Evolutionary conservation across 1,140 invertebrate genomes (phyloP).

Genomic region (Camponotus vicinus): DNA sequence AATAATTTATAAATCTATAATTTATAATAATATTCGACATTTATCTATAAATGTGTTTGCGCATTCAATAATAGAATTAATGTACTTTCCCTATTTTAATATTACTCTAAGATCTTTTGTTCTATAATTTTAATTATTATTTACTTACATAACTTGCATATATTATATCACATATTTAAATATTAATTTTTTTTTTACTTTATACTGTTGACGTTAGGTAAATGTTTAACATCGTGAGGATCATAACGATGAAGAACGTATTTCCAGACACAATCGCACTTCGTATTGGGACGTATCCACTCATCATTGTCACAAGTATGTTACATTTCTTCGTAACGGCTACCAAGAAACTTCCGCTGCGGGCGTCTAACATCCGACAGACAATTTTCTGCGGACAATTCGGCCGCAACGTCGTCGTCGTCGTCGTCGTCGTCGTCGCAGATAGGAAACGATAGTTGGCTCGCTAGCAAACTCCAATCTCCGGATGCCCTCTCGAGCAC

Average conservation of each 20-base stretch:
- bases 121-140: background rate
- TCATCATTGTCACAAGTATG: slow-evolving; percentile 44
- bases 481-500: slow-evolving; percentile 67
- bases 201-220: slow-evolving; percentile 21
- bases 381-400: slow-evolving; percentile 62
- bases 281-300: slow-evolving; percentile 41
- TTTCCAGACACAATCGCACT: slow-evolving; percentile 45
- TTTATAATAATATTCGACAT: background rate
- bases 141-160: background rate
- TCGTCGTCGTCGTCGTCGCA: slow-evolving; percentile 24
- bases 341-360: slow-evolving; percentile 53
- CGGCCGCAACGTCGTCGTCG: slow-evolving; percentile 27
- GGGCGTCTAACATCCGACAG: slow-evolving; percentile 51
- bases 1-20: background rate
- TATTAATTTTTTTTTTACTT: background rate
- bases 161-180: background rate
- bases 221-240: slow-evolving; percentile 3
- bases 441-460: slow-evolving; percentile 73
- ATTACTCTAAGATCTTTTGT: background rate
- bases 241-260: slow-evolving; percentile 36
- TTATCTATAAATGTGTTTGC: background rate
- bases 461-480: slow-evolving; percentile 78
- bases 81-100: background rate
- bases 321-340: slow-evolving; percentile 53
- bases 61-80: background rate